Percentiles rank a stretch among this genome's conserved stretches.
phyloP scores from a whole-genome alignment of 2,797 vertebrate genomes.

The Pelobates cultripes region DNA sequence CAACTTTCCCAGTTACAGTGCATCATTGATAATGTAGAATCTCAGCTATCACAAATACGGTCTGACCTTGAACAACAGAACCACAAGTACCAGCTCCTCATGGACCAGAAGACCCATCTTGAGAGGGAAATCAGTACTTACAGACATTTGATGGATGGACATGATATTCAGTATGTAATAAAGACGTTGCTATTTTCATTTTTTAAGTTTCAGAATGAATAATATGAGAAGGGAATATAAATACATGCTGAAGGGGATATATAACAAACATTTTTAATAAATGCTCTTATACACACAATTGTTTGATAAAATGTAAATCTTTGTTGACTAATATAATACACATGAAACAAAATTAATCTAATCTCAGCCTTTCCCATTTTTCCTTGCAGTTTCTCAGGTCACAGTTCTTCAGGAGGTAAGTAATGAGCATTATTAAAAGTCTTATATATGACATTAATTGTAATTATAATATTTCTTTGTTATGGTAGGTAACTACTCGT shows the following conservation, averaged over 20 bases:
- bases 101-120: slow-evolving; percentile 79
- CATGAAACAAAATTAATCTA: too few species aligned
- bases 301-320: too few species aligned
- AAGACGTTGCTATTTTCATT: too few species aligned
- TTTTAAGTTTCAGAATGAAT: too few species aligned
- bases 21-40: slow-evolving; percentile 68
- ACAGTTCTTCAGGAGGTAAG: neutral
- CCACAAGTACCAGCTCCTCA: slow-evolving; percentile 73
- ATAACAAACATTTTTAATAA: too few species aligned
- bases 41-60: slow-evolving; percentile 63
- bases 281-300: too few species aligned
- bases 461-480: too few species aligned
- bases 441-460: too few species aligned
- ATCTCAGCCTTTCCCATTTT: neutral
- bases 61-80: slow-evolving; percentile 67
- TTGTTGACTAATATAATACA: too few species aligned
- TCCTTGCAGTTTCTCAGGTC: neutral
- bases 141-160: slow-evolving; percentile 21
- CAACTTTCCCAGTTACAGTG: slow-evolving; percentile 68
- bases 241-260: too few species aligned
- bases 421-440: neutral
- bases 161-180: slow-evolving; percentile 35
- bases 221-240: too few species aligned
- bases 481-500: too few species aligned
- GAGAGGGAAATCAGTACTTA: slow-evolving; percentile 76